Base-by-base conservation (phyloP, 2,113 vertebrate species). In the Cephalopholis sonnerati region DNA sequence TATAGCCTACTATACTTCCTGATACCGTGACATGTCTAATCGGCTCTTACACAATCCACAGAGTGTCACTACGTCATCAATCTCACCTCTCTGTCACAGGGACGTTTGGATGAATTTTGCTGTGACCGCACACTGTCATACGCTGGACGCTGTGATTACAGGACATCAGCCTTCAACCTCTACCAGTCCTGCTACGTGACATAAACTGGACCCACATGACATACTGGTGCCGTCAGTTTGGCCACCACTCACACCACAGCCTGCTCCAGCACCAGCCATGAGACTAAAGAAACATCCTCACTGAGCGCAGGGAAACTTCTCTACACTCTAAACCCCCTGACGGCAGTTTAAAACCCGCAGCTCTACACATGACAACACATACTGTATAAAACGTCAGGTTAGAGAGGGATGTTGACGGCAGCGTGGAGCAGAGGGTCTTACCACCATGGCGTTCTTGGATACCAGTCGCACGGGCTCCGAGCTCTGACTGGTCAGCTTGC, bases 391-490 rank as follows among this genome's bases (percentile, higher is more conserved):
- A 17, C n/a, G 44, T 75, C 64, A 25, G 18, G 51, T 44, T 36
- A 36, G 10, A 41, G 6, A 77, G 73, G 64, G 41, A n/a, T 46
- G 32, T 18, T 20, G 46, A 55, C 18, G 0, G 46, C 5, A 36
- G 50, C 5, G 29, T 20, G 17, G 17, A n/a, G 0, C 0, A 1
- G 39, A 22, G 8, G 29, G 63, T 83, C 98, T 98, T 96, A 99
- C 98, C 96, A 99, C 96, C 91, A 99, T 96, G 92, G 98, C 95
- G 91, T 98, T 98, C 97, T 99, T 99, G 95, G 98, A 95, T 87
- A 98, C 94, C 93, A 99, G 97, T 85, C 98, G 96, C 82, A 98
- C 95, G 55, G 97, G 96, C 91, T 99, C 98, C 81, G 95, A 87
- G 94, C 96, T 96, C 94, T 97, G 97, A 94, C 94, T 96, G 94